These are phyloP conservation scores for Ictalurus furcatus DNA, from an alignment of 2,113 vertebrate genomes.

Conservation along the genomic window DNA sequence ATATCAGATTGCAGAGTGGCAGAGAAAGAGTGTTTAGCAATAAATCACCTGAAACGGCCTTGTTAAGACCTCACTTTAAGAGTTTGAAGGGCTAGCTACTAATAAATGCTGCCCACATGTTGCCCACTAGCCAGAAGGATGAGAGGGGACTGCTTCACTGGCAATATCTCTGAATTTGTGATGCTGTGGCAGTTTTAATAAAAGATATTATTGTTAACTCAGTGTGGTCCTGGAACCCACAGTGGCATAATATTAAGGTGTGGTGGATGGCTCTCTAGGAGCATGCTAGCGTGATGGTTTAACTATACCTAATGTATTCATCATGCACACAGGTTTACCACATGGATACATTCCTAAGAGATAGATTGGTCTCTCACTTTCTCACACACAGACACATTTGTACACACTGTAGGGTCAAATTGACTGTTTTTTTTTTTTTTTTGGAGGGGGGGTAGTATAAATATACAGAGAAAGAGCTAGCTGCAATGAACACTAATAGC, in stretches of 20 bases:
- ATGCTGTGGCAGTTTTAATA: conserved; percentile 31
- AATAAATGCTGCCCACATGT: conserved; percentile 6
- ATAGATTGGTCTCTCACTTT: conserved; percentile 14
- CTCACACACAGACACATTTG: conserved; percentile 32
- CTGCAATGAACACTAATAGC: conserved; percentile 65
- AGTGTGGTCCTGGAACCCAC: conserved; percentile 18
- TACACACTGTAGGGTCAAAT: conserved; percentile 20
- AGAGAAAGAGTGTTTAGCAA: conserved; percentile 34
- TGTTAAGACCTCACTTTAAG: conserved; percentile 1
- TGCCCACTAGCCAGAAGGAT: conserved; percentile 31
- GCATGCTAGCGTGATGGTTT: conserved; percentile 56
- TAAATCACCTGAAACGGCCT: conserved; percentile 47
- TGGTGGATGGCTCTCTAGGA: conserved; percentile 18
- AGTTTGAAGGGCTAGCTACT: not conserved
- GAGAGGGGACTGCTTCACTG: conserved; percentile 4
- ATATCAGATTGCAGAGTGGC: conserved; percentile 43
- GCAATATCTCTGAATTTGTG: conserved; percentile 26
- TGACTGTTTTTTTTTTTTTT: conserved; percentile 28
- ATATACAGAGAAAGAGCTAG: conserved; percentile 58
- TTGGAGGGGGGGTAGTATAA: conserved; percentile 46
- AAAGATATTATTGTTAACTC: conserved; percentile 35
- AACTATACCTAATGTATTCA: conserved; percentile 65
- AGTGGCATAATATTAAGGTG: conserved; percentile 23
- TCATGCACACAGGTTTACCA: conserved; percentile 55
- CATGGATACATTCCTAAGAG: conserved; percentile 31